These are phyloP conservation scores for Prionailurus bengalensis DNA, from an alignment of 2,113 vertebrate species.

Conservation along the genomic window DNA sequence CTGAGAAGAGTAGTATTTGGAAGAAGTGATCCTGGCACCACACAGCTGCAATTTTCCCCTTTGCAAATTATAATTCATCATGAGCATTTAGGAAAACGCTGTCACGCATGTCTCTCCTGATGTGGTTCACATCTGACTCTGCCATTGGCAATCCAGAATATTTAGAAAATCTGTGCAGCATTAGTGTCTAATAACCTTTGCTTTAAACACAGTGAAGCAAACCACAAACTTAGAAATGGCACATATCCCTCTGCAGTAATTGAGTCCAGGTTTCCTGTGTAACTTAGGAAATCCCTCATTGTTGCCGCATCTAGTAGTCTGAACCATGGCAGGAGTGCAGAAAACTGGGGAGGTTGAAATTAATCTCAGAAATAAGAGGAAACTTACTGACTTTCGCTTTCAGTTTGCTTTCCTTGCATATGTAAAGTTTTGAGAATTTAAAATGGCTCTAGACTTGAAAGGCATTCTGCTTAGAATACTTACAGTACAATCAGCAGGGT, in stretches of 20 bases:
- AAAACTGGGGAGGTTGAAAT: neutral
- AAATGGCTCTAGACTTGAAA: slow-evolving; percentile 1
- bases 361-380: slow-evolving; percentile 16
- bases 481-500: neutral
- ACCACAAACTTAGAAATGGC: slow-evolving; percentile 11
- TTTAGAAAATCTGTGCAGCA: slow-evolving; percentile 48
- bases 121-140: slow-evolving; percentile 26
- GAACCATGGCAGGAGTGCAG: neutral
- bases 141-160: neutral
- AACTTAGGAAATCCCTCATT: neutral
- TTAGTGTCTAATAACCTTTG: slow-evolving; percentile 45
- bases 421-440: slow-evolving; percentile 2
- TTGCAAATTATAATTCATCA: slow-evolving; percentile 35
- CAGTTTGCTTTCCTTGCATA: neutral
- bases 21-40: slow-evolving; percentile 42
- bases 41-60: slow-evolving; percentile 50
- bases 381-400: neutral
- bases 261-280: neutral
- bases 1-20: neutral
- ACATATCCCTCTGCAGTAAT: neutral
- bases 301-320: neutral
- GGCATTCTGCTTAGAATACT: neutral
- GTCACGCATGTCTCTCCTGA: slow-evolving; percentile 41
- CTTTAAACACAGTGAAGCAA: slow-evolving; percentile 28
- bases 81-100: neutral